These are phyloP conservation scores for Azemiops feae DNA, from an alignment of 2,113 vertebrate species.

Conservation along the genomic window DNA sequence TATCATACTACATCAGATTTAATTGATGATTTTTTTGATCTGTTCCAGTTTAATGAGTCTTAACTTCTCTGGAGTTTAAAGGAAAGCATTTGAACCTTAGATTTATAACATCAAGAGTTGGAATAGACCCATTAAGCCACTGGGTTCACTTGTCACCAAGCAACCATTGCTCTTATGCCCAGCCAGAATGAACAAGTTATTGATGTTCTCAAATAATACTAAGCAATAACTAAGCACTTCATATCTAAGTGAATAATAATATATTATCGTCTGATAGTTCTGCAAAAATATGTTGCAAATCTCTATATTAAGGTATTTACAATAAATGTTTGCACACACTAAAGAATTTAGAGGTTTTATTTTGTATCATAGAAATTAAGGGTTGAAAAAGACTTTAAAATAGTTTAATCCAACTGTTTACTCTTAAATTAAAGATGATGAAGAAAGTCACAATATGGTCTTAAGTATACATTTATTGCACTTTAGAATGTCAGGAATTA, in stretches of 20 bases:
- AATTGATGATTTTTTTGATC: background rate
- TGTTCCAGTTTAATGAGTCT: background rate
- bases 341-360: background rate
- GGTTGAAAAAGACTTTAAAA: background rate
- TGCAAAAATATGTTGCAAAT: background rate
- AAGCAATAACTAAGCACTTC: background rate
- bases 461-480: background rate
- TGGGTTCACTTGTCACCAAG: background rate
- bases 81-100: background rate
- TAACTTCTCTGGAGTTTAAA: background rate
- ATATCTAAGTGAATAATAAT: background rate
- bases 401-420: background rate
- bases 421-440: background rate
- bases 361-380: background rate
- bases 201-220: background rate
- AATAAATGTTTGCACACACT: background rate
- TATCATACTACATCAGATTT: background rate
- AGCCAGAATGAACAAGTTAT: background rate
- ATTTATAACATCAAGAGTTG: background rate
- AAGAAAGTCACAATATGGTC: background rate
- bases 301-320: background rate
- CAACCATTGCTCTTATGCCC: background rate
- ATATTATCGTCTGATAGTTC: background rate
- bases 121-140: background rate
- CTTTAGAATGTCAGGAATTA: background rate